A percentile compares a stretch with the other conserved stretches of the same genome.
phyloP scores from a whole-genome alignment of 2,888 invertebrate genomes.

The Polylopha cassiicola region DNA sequence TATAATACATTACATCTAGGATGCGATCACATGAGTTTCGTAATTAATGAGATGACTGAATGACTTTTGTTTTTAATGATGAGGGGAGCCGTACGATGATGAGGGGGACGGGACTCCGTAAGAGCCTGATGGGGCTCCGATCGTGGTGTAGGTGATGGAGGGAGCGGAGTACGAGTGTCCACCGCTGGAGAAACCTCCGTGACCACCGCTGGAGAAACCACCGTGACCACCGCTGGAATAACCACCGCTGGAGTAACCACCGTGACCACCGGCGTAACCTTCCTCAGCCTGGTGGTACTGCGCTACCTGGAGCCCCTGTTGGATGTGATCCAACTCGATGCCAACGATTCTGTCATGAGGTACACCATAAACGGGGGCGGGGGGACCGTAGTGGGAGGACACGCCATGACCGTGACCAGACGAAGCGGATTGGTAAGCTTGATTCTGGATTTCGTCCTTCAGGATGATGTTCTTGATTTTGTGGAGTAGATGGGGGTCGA shows the following conservation, averaged over 20 bases:
- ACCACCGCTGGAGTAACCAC: constrained; percentile 44
- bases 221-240: constrained; percentile 29
- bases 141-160: constrained; percentile 52
- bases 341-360: constrained; percentile 85
- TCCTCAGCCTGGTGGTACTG: constrained; percentile 87
- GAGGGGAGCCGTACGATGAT: constrained; percentile 66
- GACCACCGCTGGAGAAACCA: constrained; percentile 43
- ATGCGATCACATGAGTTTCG: constrained; percentile 69
- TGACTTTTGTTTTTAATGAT: constrained; percentile 50
- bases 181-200: constrained; percentile 34
- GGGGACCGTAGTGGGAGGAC: constrained; percentile 83
- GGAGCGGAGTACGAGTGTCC: constrained; percentile 46
- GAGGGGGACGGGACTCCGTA: constrained; percentile 67
- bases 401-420: constrained; percentile 72
- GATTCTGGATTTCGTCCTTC: constrained; percentile 83
- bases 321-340: constrained; percentile 89
- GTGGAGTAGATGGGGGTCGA: constrained; percentile 87
- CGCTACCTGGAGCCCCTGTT: constrained; percentile 91
- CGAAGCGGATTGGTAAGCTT: constrained; percentile 70
- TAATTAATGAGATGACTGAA: constrained; percentile 64
- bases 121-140: constrained; percentile 66
- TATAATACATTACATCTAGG: constrained; percentile 68
- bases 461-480: constrained; percentile 90
- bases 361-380: constrained; percentile 82
- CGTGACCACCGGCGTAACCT: constrained; percentile 57